These are phyloP conservation scores for Plumapathes pennacea DNA, from an alignment of 92 coral and sea anemone species.

Conservation along the genomic window DNA sequence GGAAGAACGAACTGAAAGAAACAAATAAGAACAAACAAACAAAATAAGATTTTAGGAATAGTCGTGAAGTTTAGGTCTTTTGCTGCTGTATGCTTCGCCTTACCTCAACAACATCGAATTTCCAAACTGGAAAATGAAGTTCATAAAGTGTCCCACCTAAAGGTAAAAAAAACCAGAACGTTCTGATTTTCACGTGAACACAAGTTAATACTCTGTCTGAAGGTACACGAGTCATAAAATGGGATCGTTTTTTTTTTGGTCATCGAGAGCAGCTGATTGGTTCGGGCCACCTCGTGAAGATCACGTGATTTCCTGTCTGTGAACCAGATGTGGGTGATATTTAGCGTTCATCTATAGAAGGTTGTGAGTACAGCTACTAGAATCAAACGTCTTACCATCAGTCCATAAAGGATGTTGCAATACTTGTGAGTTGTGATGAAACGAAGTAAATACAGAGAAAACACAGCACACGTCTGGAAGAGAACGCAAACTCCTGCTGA, in stretches of 20 bases:
- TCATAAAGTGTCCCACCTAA: conserved; percentile 87
- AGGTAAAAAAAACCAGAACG: conserved; percentile 1
- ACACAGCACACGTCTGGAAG: conserved; percentile 84
- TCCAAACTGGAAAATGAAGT: conserved; percentile 92
- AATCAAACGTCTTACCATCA: conserved; percentile 62
- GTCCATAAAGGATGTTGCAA: conserved; percentile 66
- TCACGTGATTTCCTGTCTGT: no score
- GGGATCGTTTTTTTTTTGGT: no score
- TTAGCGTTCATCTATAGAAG: no score
- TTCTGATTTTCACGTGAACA: no score
- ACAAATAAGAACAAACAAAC: neutral
- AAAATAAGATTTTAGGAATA: neutral
- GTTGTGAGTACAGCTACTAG: no score
- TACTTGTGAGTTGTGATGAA: conserved; percentile 79
- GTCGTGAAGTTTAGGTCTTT: neutral
- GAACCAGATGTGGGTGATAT: no score
- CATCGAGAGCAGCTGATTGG: no score
- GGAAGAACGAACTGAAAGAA: conserved; percentile 79
- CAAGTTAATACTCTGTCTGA: no score
- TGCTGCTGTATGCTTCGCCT: neutral
- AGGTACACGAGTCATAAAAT: no score
- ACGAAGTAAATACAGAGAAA: conserved; percentile 74
- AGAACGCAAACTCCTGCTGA: neutral
- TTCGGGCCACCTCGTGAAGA: no score
- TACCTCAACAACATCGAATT: conserved; percentile 97